A percentile compares a stretch with the other conserved stretches of the same genome.
phyloP scores from a whole-genome alignment of 2,797 vertebrate genomes.

The Lates japonicus region DNA sequence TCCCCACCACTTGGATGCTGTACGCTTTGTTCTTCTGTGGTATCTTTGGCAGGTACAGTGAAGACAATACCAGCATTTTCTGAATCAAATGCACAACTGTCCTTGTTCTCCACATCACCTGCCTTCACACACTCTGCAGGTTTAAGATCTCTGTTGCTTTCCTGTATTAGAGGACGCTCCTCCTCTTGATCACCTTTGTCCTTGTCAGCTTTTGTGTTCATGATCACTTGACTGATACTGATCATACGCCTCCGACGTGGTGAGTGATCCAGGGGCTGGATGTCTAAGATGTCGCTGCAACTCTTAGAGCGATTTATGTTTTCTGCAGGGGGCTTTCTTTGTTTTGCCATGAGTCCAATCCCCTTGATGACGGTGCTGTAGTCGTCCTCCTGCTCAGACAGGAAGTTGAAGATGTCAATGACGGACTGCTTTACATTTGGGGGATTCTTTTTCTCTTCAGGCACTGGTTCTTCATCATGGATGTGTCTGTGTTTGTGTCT shows the following conservation, averaged over 20 bases:
- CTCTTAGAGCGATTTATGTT: conserved; percentile 82
- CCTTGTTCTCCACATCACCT: conserved; percentile 68
- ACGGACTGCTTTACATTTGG: conserved; percentile 73
- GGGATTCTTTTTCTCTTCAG: conserved; percentile 52
- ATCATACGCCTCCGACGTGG: conserved; percentile 75
- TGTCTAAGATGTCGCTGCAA: conserved; percentile 78
- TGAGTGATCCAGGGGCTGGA: conserved; percentile 85
- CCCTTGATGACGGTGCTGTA: conserved; percentile 95
- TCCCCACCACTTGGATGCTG: conserved; percentile 38
- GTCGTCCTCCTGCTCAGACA: conserved; percentile 92
- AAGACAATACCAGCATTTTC: conserved; percentile 83
- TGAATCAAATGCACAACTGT: conserved; percentile 79
- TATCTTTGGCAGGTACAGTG: conserved; percentile 81
- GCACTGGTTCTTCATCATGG: conserved; percentile 79
- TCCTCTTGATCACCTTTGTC: conserved; percentile 10
- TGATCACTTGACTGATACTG: conserved; percentile 86
- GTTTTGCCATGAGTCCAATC: conserved; percentile 85
- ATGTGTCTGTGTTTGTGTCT: conserved; percentile 87
- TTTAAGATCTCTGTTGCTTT: conserved; percentile 62
- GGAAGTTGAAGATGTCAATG: conserved; percentile 94
- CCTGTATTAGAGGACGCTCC: conserved; percentile 51
- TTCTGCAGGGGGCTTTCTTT: conserved; percentile 44
- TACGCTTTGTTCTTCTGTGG: conserved; percentile 52
- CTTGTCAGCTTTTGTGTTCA: background rate
- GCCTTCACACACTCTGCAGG: conserved; percentile 75